These are phyloP conservation scores for Griposia aprilina DNA, from an alignment of 2,888 invertebrate genomes.

Conservation along the genomic window DNA sequence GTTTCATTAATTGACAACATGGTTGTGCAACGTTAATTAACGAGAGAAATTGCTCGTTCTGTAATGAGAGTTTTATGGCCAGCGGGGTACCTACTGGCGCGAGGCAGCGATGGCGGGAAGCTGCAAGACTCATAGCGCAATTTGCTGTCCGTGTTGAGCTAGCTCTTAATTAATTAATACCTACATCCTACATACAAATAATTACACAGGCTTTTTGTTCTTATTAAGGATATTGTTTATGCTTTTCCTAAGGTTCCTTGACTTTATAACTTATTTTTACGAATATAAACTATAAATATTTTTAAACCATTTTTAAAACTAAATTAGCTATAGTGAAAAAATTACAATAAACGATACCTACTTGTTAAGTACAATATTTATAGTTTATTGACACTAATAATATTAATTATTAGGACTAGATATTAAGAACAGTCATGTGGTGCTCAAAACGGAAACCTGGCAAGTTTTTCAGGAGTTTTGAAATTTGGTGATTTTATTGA, in stretches of 20 bases:
- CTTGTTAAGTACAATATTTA: not conserved
- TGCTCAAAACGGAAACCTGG: not conserved
- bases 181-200: slow-evolving; percentile 72
- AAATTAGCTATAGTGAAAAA: not conserved
- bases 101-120: slow-evolving; percentile 50
- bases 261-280: not conserved
- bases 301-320: not conserved
- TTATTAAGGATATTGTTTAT: slow-evolving; percentile 39
- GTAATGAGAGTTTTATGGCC: slow-evolving; percentile 81
- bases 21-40: slow-evolving; percentile 79
- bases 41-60: slow-evolving; percentile 79
- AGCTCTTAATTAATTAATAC: slow-evolving; percentile 76
- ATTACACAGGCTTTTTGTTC: slow-evolving; percentile 59
- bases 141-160: slow-evolving; percentile 74
- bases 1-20: slow-evolving; percentile 76
- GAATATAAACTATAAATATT: not conserved
- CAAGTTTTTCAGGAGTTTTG: no score
- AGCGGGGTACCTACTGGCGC: slow-evolving; percentile 66
- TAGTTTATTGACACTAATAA: not conserved
- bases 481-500: no score
- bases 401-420: not conserved
- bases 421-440: not conserved
- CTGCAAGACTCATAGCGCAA: slow-evolving; percentile 77
- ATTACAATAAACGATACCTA: not conserved
- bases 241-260: slow-evolving; percentile 3